Percentiles rank a stretch among this genome's conserved stretches.
phyloP scores from a whole-genome alignment of 2,888 invertebrate genomes.

The Abscondita cerata region DNA sequence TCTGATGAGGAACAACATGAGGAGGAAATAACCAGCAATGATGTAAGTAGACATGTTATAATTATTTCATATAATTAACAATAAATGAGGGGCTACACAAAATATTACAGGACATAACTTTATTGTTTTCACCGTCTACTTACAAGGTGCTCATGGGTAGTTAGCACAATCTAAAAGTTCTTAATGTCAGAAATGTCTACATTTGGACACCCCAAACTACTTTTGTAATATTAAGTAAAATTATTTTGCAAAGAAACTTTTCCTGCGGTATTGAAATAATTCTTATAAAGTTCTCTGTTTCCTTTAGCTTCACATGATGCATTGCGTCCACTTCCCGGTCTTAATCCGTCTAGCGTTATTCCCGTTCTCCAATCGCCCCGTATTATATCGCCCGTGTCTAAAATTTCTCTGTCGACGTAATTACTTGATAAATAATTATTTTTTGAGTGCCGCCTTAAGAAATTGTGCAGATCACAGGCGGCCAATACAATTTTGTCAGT shows the following conservation, averaged over 20 bases:
- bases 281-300: not conserved
- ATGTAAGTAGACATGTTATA: not conserved
- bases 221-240: constrained; percentile 2
- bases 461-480: constrained; percentile 26
- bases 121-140: not conserved
- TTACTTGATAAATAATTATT: constrained; percentile 17
- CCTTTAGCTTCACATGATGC: not conserved
- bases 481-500: constrained; percentile 29
- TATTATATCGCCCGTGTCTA: constrained; percentile 29
- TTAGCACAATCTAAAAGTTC: not conserved
- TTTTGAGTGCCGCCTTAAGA: constrained; percentile 22
- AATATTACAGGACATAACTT: not conserved
- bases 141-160: not conserved
- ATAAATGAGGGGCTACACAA: not conserved
- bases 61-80: not conserved
- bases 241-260: constrained; percentile 8
- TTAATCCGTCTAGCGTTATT: constrained; percentile 19
- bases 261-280: not conserved
- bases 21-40: not conserved
- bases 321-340: not conserved
- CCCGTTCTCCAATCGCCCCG: constrained; percentile 27
- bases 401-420: constrained; percentile 25
- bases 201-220: not conserved
- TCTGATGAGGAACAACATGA: not conserved
- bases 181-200: not conserved